Evolutionary conservation across 2,888 invertebrate genomes (phyloP), one percentile per base, ranked within the genome.

Genomic region (Tinea semifulvella): DNA sequence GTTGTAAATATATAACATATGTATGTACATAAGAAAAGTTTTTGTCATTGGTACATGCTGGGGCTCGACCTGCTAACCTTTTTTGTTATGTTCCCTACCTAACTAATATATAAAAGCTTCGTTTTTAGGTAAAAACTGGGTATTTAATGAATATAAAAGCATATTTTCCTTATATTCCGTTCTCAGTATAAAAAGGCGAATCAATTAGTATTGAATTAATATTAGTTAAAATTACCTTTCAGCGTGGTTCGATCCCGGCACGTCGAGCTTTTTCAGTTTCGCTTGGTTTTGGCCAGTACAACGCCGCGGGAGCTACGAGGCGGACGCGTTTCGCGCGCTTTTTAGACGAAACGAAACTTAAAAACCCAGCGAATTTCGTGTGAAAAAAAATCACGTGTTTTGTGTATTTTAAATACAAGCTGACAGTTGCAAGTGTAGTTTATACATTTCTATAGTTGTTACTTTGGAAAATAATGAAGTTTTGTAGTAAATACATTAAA

Each of bases 241-340:
- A 31, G 13, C 31, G 11, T 31, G 13, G 31, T 31, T 31, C 2
- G 36, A 36, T 22, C 40, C 40, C 40, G 11, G 22, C 40, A 40
- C 11, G 22, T 40, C 20, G 18, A 40, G 40, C 40, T 40, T 40
- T 22, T 40, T 40, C 40, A 40, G 40, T 22, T 38, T n/a, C 40
- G 40, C 22, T 22, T 18, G 38, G 14, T 22, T 40, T 40, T 22
- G 22, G 36, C 36, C 17, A 17, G 18, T 36, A 16, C 16, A 18
- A 17, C 18, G 17, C 36, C 18, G 18, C 18, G 17, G 17, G 36
- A 36, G 36, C 16, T 36, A 18, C 36, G 13, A 22, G 3, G 40
- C 40, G 40, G 40, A 22, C 40, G 40, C 22, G 22, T 40, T 22
- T 36, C 36, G 17, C 36, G 36, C 10, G 16, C 18, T 36, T 36